Evolutionary conservation across 2,888 invertebrate genomes (phyloP).

Genomic region (Rhingia campestris): DNA sequence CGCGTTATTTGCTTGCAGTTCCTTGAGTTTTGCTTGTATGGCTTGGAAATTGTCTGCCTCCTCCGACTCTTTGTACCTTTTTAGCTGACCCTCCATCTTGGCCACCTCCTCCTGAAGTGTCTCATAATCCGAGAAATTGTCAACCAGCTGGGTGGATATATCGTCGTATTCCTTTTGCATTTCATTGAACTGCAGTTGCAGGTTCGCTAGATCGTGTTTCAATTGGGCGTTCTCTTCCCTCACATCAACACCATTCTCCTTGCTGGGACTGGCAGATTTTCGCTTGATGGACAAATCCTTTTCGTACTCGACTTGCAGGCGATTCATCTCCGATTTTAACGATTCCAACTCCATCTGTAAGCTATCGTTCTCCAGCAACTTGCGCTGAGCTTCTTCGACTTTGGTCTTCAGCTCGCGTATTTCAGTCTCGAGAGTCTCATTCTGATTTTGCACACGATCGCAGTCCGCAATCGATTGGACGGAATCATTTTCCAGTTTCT

Average conservation of each 20-base stretch:
- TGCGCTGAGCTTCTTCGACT: conserved; percentile 76
- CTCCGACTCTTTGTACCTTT: conserved; percentile 33
- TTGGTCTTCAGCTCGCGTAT: conserved; percentile 76
- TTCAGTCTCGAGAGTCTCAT: conserved; percentile 76
- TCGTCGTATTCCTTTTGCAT: conserved; percentile 84
- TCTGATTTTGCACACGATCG: conserved; percentile 76
- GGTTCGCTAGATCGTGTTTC: conserved; percentile 74
- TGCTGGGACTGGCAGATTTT: conserved; percentile 20
- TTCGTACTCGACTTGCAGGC: conserved; percentile 40
- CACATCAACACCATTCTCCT: conserved; percentile 27
- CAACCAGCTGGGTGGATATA: conserved; percentile 85
- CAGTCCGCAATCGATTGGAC: conserved; percentile 75
- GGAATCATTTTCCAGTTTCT: conserved; percentile 74
- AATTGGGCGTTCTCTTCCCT: conserved; percentile 75
- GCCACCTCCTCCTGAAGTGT: conserved; percentile 80
- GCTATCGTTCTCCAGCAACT: conserved; percentile 73
- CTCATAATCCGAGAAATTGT: conserved; percentile 85
- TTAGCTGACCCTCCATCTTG: conserved; percentile 71
- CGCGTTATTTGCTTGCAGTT: conserved; percentile 37
- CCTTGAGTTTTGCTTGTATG: conserved; percentile 28
- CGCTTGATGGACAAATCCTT: conserved; percentile 6
- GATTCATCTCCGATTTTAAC: conserved; percentile 44
- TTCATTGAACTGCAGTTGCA: conserved; percentile 78
- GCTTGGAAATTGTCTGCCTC: conserved; percentile 10
- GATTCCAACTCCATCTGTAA: conserved; percentile 58